Conservation (phyloP, 2,797 vertebrate genomes). For the Euthynnus affinis region DNA sequence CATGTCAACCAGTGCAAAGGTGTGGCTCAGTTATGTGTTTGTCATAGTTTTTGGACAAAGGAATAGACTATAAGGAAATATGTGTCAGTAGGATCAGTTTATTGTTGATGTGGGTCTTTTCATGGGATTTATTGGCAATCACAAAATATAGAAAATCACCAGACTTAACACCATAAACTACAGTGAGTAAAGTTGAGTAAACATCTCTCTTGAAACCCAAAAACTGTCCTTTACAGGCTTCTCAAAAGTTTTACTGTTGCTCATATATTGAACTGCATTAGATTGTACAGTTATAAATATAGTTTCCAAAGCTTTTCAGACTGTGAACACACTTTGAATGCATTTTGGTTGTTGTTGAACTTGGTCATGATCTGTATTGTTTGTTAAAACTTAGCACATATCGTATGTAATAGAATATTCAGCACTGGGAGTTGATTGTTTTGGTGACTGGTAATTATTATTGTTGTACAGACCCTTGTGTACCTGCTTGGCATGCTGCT, state of each 20-base stretch:
- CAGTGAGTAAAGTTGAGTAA: not conserved
- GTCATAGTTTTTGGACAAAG: no score
- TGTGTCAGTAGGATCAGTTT: no score
- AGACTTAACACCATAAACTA: not conserved
- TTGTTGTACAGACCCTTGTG: constrained; percentile 72
- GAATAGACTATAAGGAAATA: no score
- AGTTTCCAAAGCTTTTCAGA: not conserved
- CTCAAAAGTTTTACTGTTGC: not conserved
- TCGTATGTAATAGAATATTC: constrained; percentile 80
- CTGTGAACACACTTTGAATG: not conserved
- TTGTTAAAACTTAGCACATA: constrained; percentile 1
- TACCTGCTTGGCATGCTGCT: constrained; percentile 72
- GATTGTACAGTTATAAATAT: not conserved
- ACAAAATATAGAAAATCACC: no score
- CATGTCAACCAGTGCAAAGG: no score
- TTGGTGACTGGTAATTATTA: constrained; percentile 84
- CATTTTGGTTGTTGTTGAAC: not conserved
- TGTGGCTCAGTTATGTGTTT: no score
- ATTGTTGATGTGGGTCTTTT: no score
- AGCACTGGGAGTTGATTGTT: constrained; percentile 77
- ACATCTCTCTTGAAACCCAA: not conserved
- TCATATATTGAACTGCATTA: not conserved
- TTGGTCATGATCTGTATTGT: not conserved
- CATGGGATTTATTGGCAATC: no score
- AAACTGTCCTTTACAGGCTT: no score